phyloP scores from a whole-genome alignment of 2,888 invertebrate species.

The Eutolmus rufibarbis region DNA sequence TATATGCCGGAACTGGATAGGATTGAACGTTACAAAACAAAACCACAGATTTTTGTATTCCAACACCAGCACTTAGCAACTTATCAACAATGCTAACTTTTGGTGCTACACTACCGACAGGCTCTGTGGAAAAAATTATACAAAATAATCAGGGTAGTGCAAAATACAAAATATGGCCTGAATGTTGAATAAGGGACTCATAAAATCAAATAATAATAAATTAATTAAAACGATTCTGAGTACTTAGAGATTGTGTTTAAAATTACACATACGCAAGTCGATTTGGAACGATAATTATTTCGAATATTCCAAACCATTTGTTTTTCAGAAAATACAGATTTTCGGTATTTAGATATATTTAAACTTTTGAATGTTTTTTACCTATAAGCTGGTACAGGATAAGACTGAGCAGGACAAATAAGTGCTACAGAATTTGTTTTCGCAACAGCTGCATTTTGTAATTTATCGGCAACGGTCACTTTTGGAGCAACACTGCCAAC shows the following conservation, averaged over 20 bases:
- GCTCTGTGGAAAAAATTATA: slow-evolving; percentile 57
- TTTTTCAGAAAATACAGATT: too few relatives aligned
- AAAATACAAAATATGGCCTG: not conserved
- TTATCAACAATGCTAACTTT: slow-evolving; percentile 67
- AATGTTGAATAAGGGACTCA: not conserved
- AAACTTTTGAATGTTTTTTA: slow-evolving; percentile 48
- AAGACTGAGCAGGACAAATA: slow-evolving; percentile 77
- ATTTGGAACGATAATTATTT: too few relatives aligned
- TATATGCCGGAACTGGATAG: slow-evolving; percentile 63
- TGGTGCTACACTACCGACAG: slow-evolving; percentile 66
- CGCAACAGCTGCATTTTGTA: slow-evolving; percentile 55
- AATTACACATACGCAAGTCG: not conserved
- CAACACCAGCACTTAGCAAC: slow-evolving; percentile 56
- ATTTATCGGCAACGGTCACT: slow-evolving; percentile 65
- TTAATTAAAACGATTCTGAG: too few relatives aligned
- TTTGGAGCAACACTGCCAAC: slow-evolving; percentile 67
- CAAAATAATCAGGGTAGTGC: not conserved
- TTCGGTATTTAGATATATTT: too few relatives aligned
- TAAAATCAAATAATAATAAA: not conserved
- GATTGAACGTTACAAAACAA: slow-evolving; percentile 79
- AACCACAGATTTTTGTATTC: slow-evolving; percentile 63
- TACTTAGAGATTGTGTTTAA: not conserved
- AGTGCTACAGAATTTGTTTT: slow-evolving; percentile 65
- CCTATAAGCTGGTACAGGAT: slow-evolving; percentile 62
- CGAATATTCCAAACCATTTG: too few relatives aligned